Base-by-base conservation (phyloP, 1,140 invertebrate species). In the Penaeus chinensis region DNA sequence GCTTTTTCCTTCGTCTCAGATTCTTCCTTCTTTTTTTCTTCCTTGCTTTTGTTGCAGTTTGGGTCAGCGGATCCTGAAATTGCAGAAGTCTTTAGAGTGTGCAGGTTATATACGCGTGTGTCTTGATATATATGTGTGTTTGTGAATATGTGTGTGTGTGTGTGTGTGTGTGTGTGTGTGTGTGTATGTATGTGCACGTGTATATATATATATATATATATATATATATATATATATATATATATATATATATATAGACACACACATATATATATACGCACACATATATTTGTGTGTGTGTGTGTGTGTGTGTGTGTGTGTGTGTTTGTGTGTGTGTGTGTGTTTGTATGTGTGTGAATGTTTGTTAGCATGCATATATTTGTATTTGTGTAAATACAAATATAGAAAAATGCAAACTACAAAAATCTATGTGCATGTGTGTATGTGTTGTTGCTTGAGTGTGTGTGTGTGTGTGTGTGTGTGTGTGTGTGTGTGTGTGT, bases 171-270 rank as follows among this genome's bases (percentile, higher is more conserved):
- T 42, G 32, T 78, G 47, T 78, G 47, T 78, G 37, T 37, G 37
- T 78, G 37, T 78, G 37, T 78, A 78, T 54, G 37, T 54, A 78
- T 78, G 37, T 78, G 37, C 37, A 78, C 37, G 37, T 78, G 37
- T 78, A 78, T 78, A 78, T 78, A 78, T 78, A 78, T 78, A 78
- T 78, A 78, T 78, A 78, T 32, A 78, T 78, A 78, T 66, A 66
- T 66, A 78, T 78, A 78, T 78, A 78, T 78, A 78, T 78, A 54
- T 78, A 78, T 78, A 78, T 78, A 78, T 78, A 66, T 66, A 66
- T 66, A 66, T 22, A 24, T 3, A 22, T 7, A 37, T 37, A 5
- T 37, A 37, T 37, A 37, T 37, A 37, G 2, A 37, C 37, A 37
- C 5, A 37, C 5, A 5, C 5, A 37, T 37, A 37, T 37, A 37